Base-by-base conservation (phyloP, 2,888 invertebrate species). In the Cheilosia soror region DNA sequence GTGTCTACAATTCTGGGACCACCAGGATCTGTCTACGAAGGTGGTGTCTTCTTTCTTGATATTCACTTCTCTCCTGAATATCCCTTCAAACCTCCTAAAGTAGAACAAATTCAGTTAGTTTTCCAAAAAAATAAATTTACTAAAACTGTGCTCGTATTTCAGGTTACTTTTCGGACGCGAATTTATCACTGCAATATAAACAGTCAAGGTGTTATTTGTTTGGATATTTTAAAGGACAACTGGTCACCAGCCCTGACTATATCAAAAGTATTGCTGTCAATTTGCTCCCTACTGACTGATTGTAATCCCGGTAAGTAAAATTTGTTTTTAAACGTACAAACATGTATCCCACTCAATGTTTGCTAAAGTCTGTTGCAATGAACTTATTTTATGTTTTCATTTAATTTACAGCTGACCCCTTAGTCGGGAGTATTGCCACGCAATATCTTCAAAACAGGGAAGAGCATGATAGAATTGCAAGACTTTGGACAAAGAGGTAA, bases 151-250 rank as follows among this genome's bases (percentile, higher is more conserved):
- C 15, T 58, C 6, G 66, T 79, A 68, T 87, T 82, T 91, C 92
- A 95, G 95, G 96, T 96, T 80, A 96, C 96, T 91, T 98, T 98
- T 94, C 95, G 97, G 87, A 99, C 99, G 87, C 95, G 99, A 91
- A 99, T 99, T 93, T 99, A 99, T 93, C 99, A 99, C 93, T 99
- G 99, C 94, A 99, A 99, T 94, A 99, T 99, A 92, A 99, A 99
- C 94, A 98, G 98, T 92, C 98, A 98, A 93, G 99, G 99, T 82
- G 98, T 98, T 83, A 99, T 99, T 92, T 99, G 99, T 93, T 94
- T 99, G 93, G 99, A 99, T 93, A 98, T 99, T 90, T 94, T 98
- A 89, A 98, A 99, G 93, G 98, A 99, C 93, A 98, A 99, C 93
- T 99, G 99, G 99, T 98, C 98, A 40, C 98, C 99, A n/a, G 98